A percentile compares a stretch with the other conserved stretches of the same genome.
These are phyloP conservation scores for Ophonus ardosiacus DNA, from an alignment of 2,888 invertebrate species.

Conservation along the genomic window DNA sequence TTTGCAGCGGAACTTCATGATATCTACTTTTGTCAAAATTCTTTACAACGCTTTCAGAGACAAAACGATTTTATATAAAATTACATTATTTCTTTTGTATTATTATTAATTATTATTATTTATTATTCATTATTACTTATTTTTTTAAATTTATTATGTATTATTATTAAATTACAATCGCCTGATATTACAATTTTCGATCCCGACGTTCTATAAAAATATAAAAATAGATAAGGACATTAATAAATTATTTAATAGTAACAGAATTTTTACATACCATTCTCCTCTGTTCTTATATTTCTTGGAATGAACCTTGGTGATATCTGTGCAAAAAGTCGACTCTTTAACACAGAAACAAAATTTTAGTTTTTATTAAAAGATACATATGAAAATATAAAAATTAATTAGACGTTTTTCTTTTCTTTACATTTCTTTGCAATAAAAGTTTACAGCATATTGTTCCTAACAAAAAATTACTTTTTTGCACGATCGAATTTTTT, in stretches of 20 bases:
- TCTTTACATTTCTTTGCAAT: too few species aligned
- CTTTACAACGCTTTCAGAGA: slow-evolving; percentile 3
- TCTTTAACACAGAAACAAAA: slow-evolving; percentile 53
- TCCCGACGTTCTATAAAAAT: slow-evolving; percentile 17
- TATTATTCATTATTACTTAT: too few species aligned
- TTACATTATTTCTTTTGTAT: background rate
- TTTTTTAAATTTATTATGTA: too few species aligned
- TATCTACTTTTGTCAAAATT: slow-evolving; percentile 9
- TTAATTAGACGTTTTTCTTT: background rate
- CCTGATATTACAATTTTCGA: background rate
- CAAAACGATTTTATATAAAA: slow-evolving; percentile 45
- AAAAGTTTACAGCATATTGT: too few species aligned
- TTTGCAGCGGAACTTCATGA: slow-evolving; percentile 23
- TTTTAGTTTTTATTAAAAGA: slow-evolving; percentile 15
- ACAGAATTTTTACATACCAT: slow-evolving; percentile 70
- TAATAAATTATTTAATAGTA: slow-evolving; percentile 4
- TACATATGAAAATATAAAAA: background rate
- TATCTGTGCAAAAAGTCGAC: slow-evolving; percentile 70
- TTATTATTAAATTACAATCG: slow-evolving; percentile 44
- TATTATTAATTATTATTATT: too few species aligned
- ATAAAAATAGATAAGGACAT: background rate
- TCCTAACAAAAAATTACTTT: too few species aligned
- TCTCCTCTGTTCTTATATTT: slow-evolving; percentile 70
- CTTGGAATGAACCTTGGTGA: slow-evolving; percentile 76
- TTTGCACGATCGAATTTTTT: too few species aligned